Evolutionary conservation across 1,140 invertebrate genomes (phyloP), one percentile per base, ranked within the genome.

Genomic region (Drosophila leontia): DNA sequence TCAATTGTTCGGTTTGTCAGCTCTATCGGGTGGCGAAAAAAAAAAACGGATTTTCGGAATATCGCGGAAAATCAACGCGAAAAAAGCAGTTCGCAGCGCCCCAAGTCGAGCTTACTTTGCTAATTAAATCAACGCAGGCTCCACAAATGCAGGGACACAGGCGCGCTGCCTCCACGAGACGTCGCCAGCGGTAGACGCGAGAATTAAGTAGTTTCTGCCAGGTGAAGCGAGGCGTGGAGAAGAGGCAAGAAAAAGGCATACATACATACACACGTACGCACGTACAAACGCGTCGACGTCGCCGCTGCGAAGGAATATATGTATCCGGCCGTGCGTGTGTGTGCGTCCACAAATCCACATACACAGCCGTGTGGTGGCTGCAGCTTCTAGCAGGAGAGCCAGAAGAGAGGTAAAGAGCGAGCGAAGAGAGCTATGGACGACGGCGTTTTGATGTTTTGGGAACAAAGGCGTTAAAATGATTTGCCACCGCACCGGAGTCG

Each of bases 241-340:
- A 60, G 57, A 47, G 47, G 59, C 42, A 32, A 81, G 82, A 80
- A 82, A 70, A 81, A 84, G 69, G 80, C 69, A 82, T 64, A 82
- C 82, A 84, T 75, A 80, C 80, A 79, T 75, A 83, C 78, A 77
- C 65, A 81, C 77, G 67, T 64, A 77, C 77, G 75, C 65, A 80
- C 72, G 63, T 65, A 78, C 82, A 70, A 58, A 63, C 80, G 69
- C 70, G 68, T 72, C 65, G 47, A 62, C 64, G 64, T 39, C 80
- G 79, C 72, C 82, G 82, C 59, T 85, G 60, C 67, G 60, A 69
- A 81, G 82, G 68, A 85, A 84, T 84, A 85, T 84, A 84, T 84
- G 81, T 85, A 84, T 81, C 78, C 80, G 70, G 60, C 67, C 67
- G 80, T 47, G 47, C 57, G 59, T 63, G 29, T 37, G 75, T 78